Evolutionary conservation across 92 coral and sea anemone species (phyloP).

Genomic region (Palythoa grandiflora): DNA sequence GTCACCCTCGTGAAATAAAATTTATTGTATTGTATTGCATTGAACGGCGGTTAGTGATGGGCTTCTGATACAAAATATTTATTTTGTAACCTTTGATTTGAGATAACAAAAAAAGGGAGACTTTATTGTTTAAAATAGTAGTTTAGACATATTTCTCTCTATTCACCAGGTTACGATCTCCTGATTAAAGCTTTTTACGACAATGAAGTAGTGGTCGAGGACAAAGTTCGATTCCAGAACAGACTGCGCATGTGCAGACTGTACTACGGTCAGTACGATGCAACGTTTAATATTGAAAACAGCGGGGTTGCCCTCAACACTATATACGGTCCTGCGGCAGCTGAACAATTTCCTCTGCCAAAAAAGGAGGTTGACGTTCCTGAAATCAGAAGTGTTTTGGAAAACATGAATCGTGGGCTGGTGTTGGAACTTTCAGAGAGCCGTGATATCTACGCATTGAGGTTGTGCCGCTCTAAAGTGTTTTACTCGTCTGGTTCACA

Average conservation of each 20-base stretch:
- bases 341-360: slow-evolving; percentile 72
- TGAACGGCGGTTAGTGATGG: too few relatives aligned
- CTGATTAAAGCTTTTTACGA: slow-evolving; percentile 42
- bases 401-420: slow-evolving; percentile 73
- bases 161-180: slow-evolving; percentile 6
- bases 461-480: slow-evolving; percentile 78
- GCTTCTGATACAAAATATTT: too few relatives aligned
- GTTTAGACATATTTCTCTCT: not conserved
- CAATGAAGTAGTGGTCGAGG: slow-evolving; percentile 23
- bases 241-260: slow-evolving; percentile 67
- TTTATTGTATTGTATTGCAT: too few relatives aligned
- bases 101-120: too few relatives aligned
- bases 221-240: slow-evolving; percentile 53
- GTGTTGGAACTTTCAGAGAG: slow-evolving; percentile 70
- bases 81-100: too few relatives aligned
- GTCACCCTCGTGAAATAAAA: too few relatives aligned
- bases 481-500: slow-evolving; percentile 57
- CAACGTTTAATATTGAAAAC: not conserved
- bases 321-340: slow-evolving; percentile 69
- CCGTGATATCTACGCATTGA: slow-evolving; percentile 66
- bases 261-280: slow-evolving; percentile 58
- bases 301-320: slow-evolving; percentile 21
- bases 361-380: slow-evolving; percentile 36
- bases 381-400: slow-evolving; percentile 66
- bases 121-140: not conserved